These are phyloP conservation scores for Balanococcus diminutus DNA, from an alignment of 2,888 invertebrate species.

Conservation along the genomic window DNA sequence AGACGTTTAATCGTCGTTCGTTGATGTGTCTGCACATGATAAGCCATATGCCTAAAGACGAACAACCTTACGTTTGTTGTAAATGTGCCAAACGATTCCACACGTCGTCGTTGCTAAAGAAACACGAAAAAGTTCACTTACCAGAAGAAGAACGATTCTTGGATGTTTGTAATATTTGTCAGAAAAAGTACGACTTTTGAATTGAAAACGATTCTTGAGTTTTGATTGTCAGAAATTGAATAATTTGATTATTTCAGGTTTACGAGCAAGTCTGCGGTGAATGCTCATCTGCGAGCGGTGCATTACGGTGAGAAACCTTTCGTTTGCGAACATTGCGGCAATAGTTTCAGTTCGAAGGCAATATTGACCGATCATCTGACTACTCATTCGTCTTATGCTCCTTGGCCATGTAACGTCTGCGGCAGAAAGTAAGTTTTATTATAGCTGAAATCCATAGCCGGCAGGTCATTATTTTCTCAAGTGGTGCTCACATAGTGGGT, in stretches of 20 bases:
- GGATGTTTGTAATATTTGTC: slow-evolving; percentile 65
- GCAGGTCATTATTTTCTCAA: no score
- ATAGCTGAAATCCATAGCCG: no score
- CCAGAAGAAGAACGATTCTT: slow-evolving; percentile 66
- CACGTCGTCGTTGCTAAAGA: slow-evolving; percentile 65
- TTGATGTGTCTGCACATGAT: slow-evolving; percentile 65
- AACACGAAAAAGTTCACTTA: slow-evolving; percentile 66
- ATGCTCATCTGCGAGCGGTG: slow-evolving; percentile 66
- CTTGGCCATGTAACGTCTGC: slow-evolving; percentile 65
- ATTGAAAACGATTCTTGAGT: neutral
- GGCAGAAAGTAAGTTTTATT: slow-evolving; percentile 63
- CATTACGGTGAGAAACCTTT: slow-evolving; percentile 67
- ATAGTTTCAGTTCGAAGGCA: slow-evolving; percentile 67
- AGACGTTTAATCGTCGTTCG: slow-evolving; percentile 64
- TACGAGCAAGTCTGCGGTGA: slow-evolving; percentile 65
- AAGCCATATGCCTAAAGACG: slow-evolving; percentile 66
- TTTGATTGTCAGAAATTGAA: neutral
- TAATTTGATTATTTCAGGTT: slow-evolving; percentile 61
- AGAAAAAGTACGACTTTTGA: slow-evolving; percentile 64
- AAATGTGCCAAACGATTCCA: slow-evolving; percentile 65
- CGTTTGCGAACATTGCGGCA: slow-evolving; percentile 67
- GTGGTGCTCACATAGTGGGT: no score
- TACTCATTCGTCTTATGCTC: slow-evolving; percentile 67
- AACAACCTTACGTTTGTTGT: slow-evolving; percentile 64
- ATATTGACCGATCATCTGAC: slow-evolving; percentile 67